Conservation (phyloP, 2,888 invertebrate species). For the Dilophus febrilis region DNA sequence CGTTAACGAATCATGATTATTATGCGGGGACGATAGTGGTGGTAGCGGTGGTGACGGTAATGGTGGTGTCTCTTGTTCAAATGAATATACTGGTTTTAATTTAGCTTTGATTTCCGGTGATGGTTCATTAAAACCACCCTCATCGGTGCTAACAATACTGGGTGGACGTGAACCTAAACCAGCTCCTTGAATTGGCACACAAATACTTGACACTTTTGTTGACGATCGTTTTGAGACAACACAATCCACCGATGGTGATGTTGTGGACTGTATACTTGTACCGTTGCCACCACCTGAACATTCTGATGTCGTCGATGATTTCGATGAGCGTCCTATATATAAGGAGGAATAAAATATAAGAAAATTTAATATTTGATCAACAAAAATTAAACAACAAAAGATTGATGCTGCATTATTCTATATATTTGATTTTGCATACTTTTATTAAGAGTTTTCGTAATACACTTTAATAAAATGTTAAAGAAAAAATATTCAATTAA, state of each 20-base stretch:
- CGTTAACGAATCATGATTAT: background rate
- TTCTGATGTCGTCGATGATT: background rate
- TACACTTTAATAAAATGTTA: too few relatives aligned
- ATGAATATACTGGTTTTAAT: slow-evolving; percentile 24
- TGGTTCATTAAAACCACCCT: slow-evolving; percentile 55
- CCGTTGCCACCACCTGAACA: background rate
- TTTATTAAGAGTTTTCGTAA: too few relatives aligned
- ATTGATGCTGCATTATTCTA: too few relatives aligned
- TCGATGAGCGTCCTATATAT: background rate
- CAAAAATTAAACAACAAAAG: too few relatives aligned
- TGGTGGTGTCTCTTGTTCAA: slow-evolving; percentile 11
- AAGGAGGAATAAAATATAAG: background rate
- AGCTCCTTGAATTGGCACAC: slow-evolving; percentile 43
- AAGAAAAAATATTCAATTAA: too few relatives aligned
- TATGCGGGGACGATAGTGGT: background rate
- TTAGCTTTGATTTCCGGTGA: slow-evolving; percentile 51
- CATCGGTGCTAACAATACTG: slow-evolving; percentile 50
- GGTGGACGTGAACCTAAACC: slow-evolving; percentile 43
- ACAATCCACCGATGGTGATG: background rate
- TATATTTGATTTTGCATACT: too few relatives aligned
- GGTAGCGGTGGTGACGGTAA: slow-evolving; percentile 2
- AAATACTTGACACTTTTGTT: slow-evolving; percentile 41
- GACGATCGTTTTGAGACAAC: slow-evolving; percentile 25
- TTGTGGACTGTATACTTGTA: background rate
- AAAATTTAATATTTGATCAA: too few relatives aligned